Evolutionary conservation across 92 coral and sea anemone species (phyloP), one percentile per base, ranked within the genome.

Genomic region (Epizoanthus ramosus): DNA sequence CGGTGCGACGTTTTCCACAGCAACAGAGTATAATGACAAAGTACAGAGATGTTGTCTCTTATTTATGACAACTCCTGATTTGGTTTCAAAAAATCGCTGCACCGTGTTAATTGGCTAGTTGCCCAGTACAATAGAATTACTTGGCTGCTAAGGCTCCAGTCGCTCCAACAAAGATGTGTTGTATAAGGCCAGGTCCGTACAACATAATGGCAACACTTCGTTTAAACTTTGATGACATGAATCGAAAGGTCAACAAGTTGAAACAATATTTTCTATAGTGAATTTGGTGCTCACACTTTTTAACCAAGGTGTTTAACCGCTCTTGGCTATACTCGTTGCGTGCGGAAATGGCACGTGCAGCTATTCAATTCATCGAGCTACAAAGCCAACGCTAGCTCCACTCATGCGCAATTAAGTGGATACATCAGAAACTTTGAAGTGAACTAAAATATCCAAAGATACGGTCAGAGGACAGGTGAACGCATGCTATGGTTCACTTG

Each of bases 251-350:
- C 71, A 67, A 31, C 41, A 12, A 28, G 72, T 67, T 67, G 35
- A 67, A 67, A 67, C 72, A 67, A 67, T n/a, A 33, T 67, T 63
- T 67, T 67, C 23, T 67, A 43, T 67, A 33, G 50, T 23, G 19
- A 28, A 25, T 23, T 65, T 8, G 14, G 9, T 43, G 8, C 50
- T 43, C 66, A 60, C 66, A 21, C 66, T 0, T 28, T 28, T 28
- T 28, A 28, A 28, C 31, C 31, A 28, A 28, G 1, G 31, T 28
- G 4, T 63, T 63, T 25, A 63, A 10, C 68, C 14, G 25, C 68
- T 63, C 25, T 63, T 50, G 14, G 14, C 54, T 3, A n/a, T 63
- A 19, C 23, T 18, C 24, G 5, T 63, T 63, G 68, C 68, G 68
- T 63, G 70, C 18, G 39, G 18, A 37, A 5, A 0, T 33, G 45